Evolutionary conservation across 2,888 invertebrate species (phyloP), one percentile per base, ranked within the genome.

Genomic region (Archips xylosteana): DNA sequence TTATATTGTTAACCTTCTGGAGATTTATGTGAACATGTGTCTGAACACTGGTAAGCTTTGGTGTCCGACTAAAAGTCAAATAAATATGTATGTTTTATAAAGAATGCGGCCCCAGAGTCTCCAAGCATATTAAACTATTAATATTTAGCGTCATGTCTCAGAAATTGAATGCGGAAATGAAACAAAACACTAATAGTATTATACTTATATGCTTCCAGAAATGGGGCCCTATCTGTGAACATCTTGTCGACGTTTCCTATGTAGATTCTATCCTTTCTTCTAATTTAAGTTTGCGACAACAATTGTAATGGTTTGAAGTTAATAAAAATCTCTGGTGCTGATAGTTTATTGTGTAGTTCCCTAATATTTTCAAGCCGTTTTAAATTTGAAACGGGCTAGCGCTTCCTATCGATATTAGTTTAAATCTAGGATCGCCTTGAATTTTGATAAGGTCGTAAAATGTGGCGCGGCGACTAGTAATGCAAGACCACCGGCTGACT

Each of bases 401-500:
- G 54, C 45, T 65, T 70, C 68, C 39, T 51, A 49, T 4, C 12
- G 65, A 73, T 73, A 59, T 74, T 74, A 60, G 69, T 74, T 74
- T 60, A 10, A 76, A 80, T 78, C 78, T 80, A 75, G 78, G 79
- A 75, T 85, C 78, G 82, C 88, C 87, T 89, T 89, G 86, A 85
- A 86, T 83, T 80, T 76, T 79, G 76, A 82, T 80, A 82, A 85
- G 86, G 84, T 87, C 86, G 83, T 87, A 82, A 87, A 86, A 85
- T 85, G 77, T 81, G 78, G 76, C 85, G 82, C 79, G 79, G 75
- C 78, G 89, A 87, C 88, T 81, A 78, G 66, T 75, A 80, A 83
- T 71, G 75, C 47, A 70, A 74, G 66, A 76, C 70, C 67, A 71
- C 75, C 66, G 70, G 76, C 76, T n/a, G 65, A 59, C 67, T 75